A percentile compares a stretch with the other conserved stretches of the same genome.
Evolutionary conservation across 2,113 vertebrate genomes (phyloP).

Genomic region (Tricholaema leucomelas): DNA sequence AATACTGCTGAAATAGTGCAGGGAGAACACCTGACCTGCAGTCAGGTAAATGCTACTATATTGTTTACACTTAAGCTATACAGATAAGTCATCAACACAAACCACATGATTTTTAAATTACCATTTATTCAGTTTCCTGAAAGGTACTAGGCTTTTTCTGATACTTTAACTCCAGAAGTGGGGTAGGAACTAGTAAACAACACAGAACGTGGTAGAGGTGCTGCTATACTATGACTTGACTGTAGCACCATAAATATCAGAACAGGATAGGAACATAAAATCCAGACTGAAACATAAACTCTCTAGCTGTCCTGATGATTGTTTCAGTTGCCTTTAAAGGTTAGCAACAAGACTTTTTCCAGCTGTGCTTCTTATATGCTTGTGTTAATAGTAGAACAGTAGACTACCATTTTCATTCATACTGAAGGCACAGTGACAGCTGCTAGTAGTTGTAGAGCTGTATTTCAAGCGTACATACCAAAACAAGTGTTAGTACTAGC

Average conservation of each 20-base stretch:
- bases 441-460: neutral
- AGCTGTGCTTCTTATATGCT: neutral
- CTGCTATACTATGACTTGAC: neutral
- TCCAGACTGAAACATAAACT: no score
- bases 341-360: neutral
- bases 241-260: neutral
- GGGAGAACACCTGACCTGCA: neutral
- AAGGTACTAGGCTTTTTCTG: neutral
- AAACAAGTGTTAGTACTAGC: neutral
- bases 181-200: neutral
- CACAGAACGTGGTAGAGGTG: neutral
- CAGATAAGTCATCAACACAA: neutral
- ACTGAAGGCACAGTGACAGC: neutral
- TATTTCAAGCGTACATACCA: neutral
- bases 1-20: neutral
- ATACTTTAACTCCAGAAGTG: neutral
- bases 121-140: neutral
- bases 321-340: neutral
- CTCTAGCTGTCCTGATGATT: neutral
- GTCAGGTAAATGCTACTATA: neutral
- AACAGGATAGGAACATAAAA: neutral
- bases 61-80: neutral
- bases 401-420: neutral
- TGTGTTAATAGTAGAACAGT: neutral
- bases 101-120: neutral